Conservation (phyloP, 2,113 vertebrate species). For the Sakesphorus luctuosus region DNA sequence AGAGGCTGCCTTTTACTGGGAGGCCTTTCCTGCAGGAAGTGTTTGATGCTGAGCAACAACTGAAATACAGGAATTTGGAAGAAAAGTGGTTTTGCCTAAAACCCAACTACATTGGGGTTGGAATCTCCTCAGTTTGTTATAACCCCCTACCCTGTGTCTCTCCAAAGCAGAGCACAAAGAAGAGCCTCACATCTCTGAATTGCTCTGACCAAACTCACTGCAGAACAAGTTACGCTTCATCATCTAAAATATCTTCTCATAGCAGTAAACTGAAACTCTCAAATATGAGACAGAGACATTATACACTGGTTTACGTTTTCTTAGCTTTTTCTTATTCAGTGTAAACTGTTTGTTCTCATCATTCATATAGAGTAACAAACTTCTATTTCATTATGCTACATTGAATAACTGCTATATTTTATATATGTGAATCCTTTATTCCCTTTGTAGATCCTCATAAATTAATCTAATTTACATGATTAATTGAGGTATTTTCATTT, state of each 20-base stretch:
- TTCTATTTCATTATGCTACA: background rate
- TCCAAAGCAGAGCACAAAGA: background rate
- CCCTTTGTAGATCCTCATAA: background rate
- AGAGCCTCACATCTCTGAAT: background rate
- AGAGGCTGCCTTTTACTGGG: background rate
- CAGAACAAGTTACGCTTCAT: background rate
- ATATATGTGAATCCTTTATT: background rate
- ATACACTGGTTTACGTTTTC: background rate
- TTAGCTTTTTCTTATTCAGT: background rate
- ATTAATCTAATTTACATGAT: background rate
- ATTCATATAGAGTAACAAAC: background rate
- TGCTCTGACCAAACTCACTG: background rate
- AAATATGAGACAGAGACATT: background rate
- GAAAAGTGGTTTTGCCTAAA: background rate
- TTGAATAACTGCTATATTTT: background rate
- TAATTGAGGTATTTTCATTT: background rate
- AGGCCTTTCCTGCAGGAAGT: background rate
- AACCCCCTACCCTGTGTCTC: background rate
- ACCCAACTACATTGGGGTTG: background rate
- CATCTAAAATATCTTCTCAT: background rate
- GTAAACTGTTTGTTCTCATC: background rate
- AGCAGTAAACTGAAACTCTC: background rate
- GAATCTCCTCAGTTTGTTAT: background rate
- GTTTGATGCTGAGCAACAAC: background rate
- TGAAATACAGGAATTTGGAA: background rate